Percentiles rank a stretch among this genome's conserved stretches.
Conservation (phyloP, 2,888 invertebrate species). For the Tethea ocularis region DNA sequence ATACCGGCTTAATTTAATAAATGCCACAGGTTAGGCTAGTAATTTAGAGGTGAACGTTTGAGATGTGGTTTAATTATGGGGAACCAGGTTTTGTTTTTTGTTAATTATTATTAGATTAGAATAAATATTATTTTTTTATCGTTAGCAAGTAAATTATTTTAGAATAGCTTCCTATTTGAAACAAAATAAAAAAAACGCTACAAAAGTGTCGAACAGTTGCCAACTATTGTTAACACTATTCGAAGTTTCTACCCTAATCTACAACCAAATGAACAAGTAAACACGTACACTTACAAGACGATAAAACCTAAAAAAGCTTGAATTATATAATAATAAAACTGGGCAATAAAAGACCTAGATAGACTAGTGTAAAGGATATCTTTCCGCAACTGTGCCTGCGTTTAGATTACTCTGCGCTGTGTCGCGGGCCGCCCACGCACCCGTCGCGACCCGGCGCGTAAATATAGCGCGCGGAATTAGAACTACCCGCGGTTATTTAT, state of each 20-base stretch:
- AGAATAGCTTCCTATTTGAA: too few species aligned
- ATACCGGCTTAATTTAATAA: constrained; percentile 33
- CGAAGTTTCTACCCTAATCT: not conserved
- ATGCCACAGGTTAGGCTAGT: constrained; percentile 15
- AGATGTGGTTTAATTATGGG: not conserved
- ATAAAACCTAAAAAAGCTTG: not conserved
- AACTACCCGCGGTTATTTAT: constrained; percentile 79
- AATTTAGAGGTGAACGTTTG: not conserved
- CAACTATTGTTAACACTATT: not conserved
- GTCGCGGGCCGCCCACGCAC: constrained; percentile 57
- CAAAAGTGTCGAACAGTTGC: not conserved
- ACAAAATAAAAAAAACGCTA: too few species aligned
- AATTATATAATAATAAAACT: not conserved
- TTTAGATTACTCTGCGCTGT: constrained; percentile 57
- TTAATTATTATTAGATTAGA: too few species aligned
- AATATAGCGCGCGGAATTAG: constrained; percentile 76
- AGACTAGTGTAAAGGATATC: constrained; percentile 37
- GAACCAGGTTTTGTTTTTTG: not conserved
- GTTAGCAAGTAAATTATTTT: too few species aligned
- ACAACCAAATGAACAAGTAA: not conserved
- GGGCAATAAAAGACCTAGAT: not conserved
- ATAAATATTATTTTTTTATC: too few species aligned
- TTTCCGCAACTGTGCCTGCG: constrained; percentile 54
- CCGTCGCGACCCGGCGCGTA: constrained; percentile 60
- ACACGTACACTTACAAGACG: not conserved